A percentile compares a stretch with the other conserved stretches of the same genome.
Evolutionary conservation across 2,797 vertebrate species (phyloP).

Genomic region (Micrastur ruficollis): DNA sequence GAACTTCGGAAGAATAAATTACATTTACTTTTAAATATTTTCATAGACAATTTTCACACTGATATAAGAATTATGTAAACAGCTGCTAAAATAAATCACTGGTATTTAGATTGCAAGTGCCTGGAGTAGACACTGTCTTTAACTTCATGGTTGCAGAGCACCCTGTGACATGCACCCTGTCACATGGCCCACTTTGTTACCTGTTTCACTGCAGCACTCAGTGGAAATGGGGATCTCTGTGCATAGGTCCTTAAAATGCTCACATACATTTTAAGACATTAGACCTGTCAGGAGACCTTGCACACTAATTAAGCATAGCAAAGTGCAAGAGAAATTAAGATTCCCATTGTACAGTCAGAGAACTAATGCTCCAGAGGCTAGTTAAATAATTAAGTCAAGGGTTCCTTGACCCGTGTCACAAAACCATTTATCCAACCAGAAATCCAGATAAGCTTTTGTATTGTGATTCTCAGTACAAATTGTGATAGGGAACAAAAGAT

Average conservation of each 20-base stretch:
- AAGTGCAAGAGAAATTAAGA: conserved; percentile 4
- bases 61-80: conserved; percentile 25
- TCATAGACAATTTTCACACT: conserved; percentile 35
- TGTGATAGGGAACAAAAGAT: background rate
- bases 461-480: background rate
- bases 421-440: conserved; percentile 6
- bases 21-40: conserved; percentile 63
- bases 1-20: conserved; percentile 65
- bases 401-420: background rate
- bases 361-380: background rate
- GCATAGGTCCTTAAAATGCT: background rate
- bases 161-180: background rate
- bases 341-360: background rate
- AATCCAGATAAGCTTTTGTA: conserved; percentile 1
- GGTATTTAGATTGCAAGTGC: conserved; percentile 21
- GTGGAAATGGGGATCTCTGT: background rate
- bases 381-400: conserved; percentile 12
- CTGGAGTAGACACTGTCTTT: background rate
- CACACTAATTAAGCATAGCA: background rate
- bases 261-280: background rate
- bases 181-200: background rate
- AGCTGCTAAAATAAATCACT: conserved; percentile 35
- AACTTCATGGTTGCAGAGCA: conserved; percentile 10
- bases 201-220: background rate
- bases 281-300: background rate